A percentile compares a stretch with the other conserved stretches of the same genome.
Conservation (phyloP, 2,113 vertebrate species). For the Odontophorus gujanensis region DNA sequence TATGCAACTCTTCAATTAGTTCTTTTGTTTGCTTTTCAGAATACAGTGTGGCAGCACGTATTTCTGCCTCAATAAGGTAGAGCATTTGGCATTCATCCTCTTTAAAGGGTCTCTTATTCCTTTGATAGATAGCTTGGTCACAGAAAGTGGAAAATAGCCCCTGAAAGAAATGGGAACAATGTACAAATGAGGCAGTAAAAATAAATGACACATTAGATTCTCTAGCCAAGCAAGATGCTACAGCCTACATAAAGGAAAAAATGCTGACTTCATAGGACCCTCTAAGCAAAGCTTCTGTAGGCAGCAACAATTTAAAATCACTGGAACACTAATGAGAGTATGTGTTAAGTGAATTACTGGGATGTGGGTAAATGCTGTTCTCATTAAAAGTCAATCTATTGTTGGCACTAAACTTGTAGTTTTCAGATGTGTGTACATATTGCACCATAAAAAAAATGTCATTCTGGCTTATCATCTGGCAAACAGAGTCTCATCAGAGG, state of each 20-base stretch:
- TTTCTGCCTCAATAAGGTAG: conserved; percentile 17
- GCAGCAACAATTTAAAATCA: conserved; percentile 38
- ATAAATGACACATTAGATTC: conserved; percentile 71
- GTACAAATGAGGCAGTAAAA: conserved; percentile 74
- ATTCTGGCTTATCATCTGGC: conserved; percentile 40
- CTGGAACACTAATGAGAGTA: conserved; percentile 45
- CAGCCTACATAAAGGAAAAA: conserved; percentile 55
- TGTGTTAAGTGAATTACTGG: conserved; percentile 32
- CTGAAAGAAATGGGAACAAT: conserved; percentile 40
- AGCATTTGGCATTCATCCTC: conserved; percentile 23
- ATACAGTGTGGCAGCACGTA: neutral
- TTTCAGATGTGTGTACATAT: conserved; percentile 51
- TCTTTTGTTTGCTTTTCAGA: conserved; percentile 37
- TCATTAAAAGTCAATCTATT: conserved; percentile 64
- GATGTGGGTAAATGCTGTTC: conserved; percentile 29
- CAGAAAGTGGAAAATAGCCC: conserved; percentile 17
- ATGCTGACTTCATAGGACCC: conserved; percentile 69
- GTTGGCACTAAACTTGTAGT: conserved; percentile 44
- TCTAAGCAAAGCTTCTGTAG: conserved; percentile 22
- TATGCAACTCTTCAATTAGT: neutral
- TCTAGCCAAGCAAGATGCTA: conserved; percentile 69
- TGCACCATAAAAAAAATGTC: conserved; percentile 26
- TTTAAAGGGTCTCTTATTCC: conserved; percentile 46
- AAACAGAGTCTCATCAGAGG: conserved; percentile 24
- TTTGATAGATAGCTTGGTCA: conserved; percentile 38